phyloP scores from a whole-genome alignment of 2,113 vertebrate genomes.

The Myotis yumanensis region DNA sequence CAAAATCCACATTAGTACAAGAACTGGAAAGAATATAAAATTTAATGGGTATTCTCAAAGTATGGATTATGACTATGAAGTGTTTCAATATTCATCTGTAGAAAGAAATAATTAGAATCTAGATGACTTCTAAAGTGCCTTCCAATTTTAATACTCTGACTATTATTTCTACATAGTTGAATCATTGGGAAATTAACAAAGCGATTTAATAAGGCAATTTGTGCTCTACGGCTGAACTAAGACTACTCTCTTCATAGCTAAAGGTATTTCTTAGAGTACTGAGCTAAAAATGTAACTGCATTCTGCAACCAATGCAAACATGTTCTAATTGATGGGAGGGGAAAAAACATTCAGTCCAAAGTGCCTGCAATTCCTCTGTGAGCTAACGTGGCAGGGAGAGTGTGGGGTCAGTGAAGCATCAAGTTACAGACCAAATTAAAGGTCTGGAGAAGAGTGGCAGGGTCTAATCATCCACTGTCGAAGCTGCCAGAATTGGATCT shows the following conservation, averaged over 20 bases:
- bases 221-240: not conserved
- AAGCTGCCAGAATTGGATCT: slow-evolving; percentile 43
- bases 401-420: slow-evolving; percentile 70
- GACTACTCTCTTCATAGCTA: not conserved
- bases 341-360: slow-evolving; percentile 32
- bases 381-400: slow-evolving; percentile 52
- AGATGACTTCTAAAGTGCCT: slow-evolving; percentile 49
- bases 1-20: slow-evolving; percentile 41
- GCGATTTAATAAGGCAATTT: not conserved
- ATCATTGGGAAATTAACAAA: slow-evolving; percentile 34
- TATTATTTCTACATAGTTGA: slow-evolving; percentile 33
- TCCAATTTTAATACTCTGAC: slow-evolving; percentile 22
- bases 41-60: slow-evolving; percentile 38
- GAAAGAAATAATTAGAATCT: slow-evolving; percentile 46
- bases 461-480: slow-evolving; percentile 60
- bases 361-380: slow-evolving; percentile 68
- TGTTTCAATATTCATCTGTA: slow-evolving; percentile 21
- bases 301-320: slow-evolving; percentile 53
- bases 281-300: slow-evolving; percentile 68
- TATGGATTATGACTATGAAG: not conserved
- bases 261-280: slow-evolving; percentile 58
- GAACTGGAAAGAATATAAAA: slow-evolving; percentile 43
- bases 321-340: slow-evolving; percentile 63
- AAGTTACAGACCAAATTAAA: slow-evolving; percentile 77
- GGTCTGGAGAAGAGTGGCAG: slow-evolving; percentile 59